phyloP scores from a whole-genome alignment of 1,140 invertebrate species.

The Microplitis mediator region DNA sequence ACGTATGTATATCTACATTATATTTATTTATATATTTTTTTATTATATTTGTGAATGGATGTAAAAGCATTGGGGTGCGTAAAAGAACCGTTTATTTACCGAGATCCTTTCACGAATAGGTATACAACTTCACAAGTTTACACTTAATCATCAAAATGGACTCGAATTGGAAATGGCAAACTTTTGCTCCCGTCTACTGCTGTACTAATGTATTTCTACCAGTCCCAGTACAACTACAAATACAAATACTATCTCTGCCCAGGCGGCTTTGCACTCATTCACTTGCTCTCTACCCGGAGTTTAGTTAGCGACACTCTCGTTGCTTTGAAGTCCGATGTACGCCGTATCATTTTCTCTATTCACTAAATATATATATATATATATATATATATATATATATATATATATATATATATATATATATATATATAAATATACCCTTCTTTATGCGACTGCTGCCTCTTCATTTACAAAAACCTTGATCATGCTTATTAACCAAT shows the following conservation, averaged over 20 bases:
- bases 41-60: conserved; percentile 35
- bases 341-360: neutral
- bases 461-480: conserved; percentile 28
- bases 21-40: too few species aligned
- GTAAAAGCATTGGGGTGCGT: conserved; percentile 42
- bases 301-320: conserved; percentile 57
- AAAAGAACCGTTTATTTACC: too few species aligned
- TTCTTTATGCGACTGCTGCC: neutral
- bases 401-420: neutral
- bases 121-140: conserved; percentile 54
- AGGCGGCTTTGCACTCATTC: neutral
- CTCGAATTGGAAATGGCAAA: conserved; percentile 57
- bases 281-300: conserved; percentile 25
- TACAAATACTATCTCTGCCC: neutral
- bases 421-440: neutral
- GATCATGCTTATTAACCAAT: conserved; percentile 55
- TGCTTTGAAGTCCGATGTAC: conserved; percentile 50
- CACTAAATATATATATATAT: neutral
- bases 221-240: too few species aligned
- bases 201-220: too few species aligned
- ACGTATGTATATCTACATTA: too few species aligned
- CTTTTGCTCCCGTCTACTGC: conserved; percentile 25
- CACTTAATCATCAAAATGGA: conserved; percentile 61
- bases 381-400: neutral
- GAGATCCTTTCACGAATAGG: neutral